A percentile compares a stretch with the other conserved stretches of the same genome.
Conservation (phyloP, 2,888 invertebrate genomes). For the Mongoloraphidia duomilia region DNA sequence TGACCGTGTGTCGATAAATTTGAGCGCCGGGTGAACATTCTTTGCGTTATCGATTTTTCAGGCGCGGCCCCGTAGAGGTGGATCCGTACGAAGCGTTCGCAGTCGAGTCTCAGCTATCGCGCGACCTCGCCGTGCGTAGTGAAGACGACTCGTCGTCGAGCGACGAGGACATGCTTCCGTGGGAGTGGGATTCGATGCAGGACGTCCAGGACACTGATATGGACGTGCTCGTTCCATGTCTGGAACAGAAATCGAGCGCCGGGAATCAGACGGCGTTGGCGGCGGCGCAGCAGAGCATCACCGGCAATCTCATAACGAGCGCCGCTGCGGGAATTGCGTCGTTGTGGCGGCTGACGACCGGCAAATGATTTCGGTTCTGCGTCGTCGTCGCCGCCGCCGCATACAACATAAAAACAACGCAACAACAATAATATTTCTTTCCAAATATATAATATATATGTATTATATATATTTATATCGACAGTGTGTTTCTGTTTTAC, state of each 20-base stretch:
- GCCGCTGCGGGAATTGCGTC: conserved; percentile 73
- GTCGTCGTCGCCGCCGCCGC: too few species aligned
- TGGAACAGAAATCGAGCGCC: conserved; percentile 14
- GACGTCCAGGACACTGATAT: conserved; percentile 39
- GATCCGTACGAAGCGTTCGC: conserved; percentile 38
- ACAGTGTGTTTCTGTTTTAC: too few species aligned
- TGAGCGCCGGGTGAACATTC: neutral
- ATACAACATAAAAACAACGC: too few species aligned
- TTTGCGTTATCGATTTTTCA: conserved; percentile 18
- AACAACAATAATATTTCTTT: too few species aligned
- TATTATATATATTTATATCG: too few species aligned
- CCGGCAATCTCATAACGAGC: conserved; percentile 63
- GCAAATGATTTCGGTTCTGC: neutral
- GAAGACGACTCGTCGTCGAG: conserved; percentile 57
- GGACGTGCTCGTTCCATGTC: conserved; percentile 26
- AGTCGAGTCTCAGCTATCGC: conserved; percentile 46
- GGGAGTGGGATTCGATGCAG: conserved; percentile 58
- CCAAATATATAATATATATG: too few species aligned
- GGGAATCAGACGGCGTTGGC: neutral
- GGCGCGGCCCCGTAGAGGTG: conserved; percentile 47
- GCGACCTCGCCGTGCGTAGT: conserved; percentile 42
- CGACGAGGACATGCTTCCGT: conserved; percentile 58
- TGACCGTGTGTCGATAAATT: conserved; percentile 11
- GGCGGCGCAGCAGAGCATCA: conserved; percentile 36
- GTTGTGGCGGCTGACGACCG: conserved; percentile 56